These are phyloP conservation scores for Leuciscus waleckii DNA, from an alignment of 2,797 vertebrate genomes.

Conservation along the genomic window DNA sequence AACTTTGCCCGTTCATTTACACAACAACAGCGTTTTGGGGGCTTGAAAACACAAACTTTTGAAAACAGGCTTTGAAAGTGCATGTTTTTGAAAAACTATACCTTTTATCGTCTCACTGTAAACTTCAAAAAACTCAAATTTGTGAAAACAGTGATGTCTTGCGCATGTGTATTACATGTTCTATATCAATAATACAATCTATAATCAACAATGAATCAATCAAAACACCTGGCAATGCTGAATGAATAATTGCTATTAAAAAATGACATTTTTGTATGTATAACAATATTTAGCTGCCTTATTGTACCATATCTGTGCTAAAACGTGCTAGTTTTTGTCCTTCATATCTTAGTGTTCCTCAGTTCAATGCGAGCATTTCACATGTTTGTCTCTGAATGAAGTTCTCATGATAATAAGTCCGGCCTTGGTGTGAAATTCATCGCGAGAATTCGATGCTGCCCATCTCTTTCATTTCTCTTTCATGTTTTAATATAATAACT, in stretches of 20 bases:
- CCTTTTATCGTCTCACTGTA: background rate
- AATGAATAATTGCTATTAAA: background rate
- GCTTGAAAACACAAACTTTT: background rate
- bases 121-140: background rate
- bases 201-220: background rate
- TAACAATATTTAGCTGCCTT: background rate
- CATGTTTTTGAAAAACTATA: background rate
- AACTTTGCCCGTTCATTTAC: background rate
- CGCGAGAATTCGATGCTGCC: slow-evolving; percentile 55
- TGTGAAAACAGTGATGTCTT: background rate
- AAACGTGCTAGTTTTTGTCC: background rate
- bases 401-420: background rate
- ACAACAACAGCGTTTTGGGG: background rate
- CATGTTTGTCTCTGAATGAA: background rate
- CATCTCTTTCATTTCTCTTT: slow-evolving; percentile 69
- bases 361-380: background rate
- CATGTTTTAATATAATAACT: slow-evolving; percentile 79
- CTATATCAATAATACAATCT: background rate
- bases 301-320: background rate
- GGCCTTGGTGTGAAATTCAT: slow-evolving; percentile 51
- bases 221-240: background rate
- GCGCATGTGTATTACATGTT: background rate
- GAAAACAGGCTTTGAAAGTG: background rate
- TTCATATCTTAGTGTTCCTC: background rate
- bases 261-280: background rate